Base-by-base conservation (phyloP, 2,113 vertebrate genomes). In the Sus scrofa region DNA sequence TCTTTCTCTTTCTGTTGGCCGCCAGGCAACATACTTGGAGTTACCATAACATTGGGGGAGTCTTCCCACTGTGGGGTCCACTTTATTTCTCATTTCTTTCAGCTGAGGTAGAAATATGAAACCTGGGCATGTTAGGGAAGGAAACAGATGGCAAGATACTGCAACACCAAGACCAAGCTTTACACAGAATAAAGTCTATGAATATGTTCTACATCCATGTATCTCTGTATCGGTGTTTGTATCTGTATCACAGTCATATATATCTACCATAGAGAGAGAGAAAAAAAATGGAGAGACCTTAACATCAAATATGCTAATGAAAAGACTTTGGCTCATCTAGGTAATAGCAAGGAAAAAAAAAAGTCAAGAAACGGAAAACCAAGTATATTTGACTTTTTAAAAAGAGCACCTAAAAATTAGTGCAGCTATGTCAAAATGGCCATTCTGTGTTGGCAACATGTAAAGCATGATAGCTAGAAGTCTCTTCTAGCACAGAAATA, bases 261-360 rank as follows among this genome's bases (percentile, higher is more conserved):
- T 37, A 52, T 34, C 58, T n/a, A 15, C 15, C 39, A 79, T 10
- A 65, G 54, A 95, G 8, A 67, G 6, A 67, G 1, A 60, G 24
- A 44, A 9, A 67, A 18, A 84, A 6, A 65, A 7, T 16, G n/a
- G 34, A 56, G 22, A 84, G 14, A 63, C 1, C 7, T 52, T 50
- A 20, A 60, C 9, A 65, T 75, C 81, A 60, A 77, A 56, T 24
- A n/a, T 83, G n/a, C 58, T 34, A 39, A 81, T 27, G 2, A 73
- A 79, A 22, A 7, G 26, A 79, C 11, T 85, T 14, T 34, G 11
- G 62, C 50, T 82, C 50, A 60, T 37, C 18, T 22, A 74, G 37
- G 34, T 82, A 22, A 73, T 30, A 62, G 7, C 70, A 62, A 32
- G 18, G 87, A 56, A 88, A 89, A 74, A 96, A n/a, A 88, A 91